phyloP scores from a whole-genome alignment of 1,140 invertebrate genomes.

The Phthorimaea operculella region DNA sequence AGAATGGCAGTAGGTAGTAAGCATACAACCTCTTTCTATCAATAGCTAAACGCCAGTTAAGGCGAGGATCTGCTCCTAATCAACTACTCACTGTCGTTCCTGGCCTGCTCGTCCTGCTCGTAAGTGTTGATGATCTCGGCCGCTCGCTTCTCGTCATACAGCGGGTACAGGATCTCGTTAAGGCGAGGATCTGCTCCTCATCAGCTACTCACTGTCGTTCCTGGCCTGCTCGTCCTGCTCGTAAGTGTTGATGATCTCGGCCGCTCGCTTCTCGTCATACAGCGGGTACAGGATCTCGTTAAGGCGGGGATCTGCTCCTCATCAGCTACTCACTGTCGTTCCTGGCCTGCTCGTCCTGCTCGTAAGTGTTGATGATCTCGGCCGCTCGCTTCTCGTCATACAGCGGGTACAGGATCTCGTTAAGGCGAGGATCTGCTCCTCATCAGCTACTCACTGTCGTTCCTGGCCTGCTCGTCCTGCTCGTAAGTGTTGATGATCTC shows the following conservation, averaged over 20 bases:
- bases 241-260: slow-evolving; percentile 94
- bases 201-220: slow-evolving; percentile 75
- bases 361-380: slow-evolving; percentile 96
- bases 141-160: slow-evolving; percentile 95
- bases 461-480: slow-evolving; percentile 81
- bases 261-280: slow-evolving; percentile 94
- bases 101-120: slow-evolving; percentile 86
- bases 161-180: slow-evolving; percentile 98
- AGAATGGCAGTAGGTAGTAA: no score
- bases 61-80: no score
- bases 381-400: slow-evolving; percentile 94
- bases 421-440: slow-evolving; percentile 98
- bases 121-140: slow-evolving; percentile 94
- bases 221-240: slow-evolving; percentile 87
- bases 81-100: slow-evolving; percentile 76
- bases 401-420: slow-evolving; percentile 98
- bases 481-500: slow-evolving; percentile 97
- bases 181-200: no score
- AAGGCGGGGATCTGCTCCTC: slow-evolving; percentile 97
- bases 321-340: slow-evolving; percentile 79
- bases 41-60: no score
- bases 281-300: slow-evolving; percentile 99
- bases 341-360: slow-evolving; percentile 84
- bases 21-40: no score
- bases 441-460: slow-evolving; percentile 81